A percentile compares a stretch with the other conserved stretches of the same genome.
Conservation (phyloP, 2,888 invertebrate species). For the Chorisops tibialis region DNA sequence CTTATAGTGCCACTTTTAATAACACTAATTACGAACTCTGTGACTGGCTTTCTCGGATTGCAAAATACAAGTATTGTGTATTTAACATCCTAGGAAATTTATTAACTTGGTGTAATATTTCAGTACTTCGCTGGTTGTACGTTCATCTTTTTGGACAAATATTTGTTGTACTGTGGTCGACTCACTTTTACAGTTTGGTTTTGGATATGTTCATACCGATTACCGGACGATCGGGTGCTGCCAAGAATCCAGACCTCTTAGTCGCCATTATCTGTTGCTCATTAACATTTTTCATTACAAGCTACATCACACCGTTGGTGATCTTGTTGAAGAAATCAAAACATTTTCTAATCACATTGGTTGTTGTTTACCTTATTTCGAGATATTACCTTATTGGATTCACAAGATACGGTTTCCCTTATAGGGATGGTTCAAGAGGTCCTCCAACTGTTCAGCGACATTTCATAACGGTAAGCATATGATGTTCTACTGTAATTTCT, state of each 20-base stretch:
- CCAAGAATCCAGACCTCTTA: conserved; percentile 53
- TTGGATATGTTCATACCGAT: conserved; percentile 50
- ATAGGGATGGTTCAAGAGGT: conserved; percentile 49
- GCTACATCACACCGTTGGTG: conserved; percentile 46
- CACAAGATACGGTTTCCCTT: conserved; percentile 56
- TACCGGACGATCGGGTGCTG: conserved; percentile 52
- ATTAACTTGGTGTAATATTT: neutral
- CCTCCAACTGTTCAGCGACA: conserved; percentile 53
- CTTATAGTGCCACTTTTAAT: conserved; percentile 40
- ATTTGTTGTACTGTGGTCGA: conserved; percentile 41
- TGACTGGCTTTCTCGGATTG: conserved; percentile 38
- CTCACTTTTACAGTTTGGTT: conserved; percentile 41
- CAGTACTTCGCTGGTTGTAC: conserved; percentile 43
- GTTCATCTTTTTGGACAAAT: conserved; percentile 42
- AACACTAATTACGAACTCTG: conserved; percentile 38
- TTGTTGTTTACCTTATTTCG: conserved; percentile 40
- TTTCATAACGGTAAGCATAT: conserved; percentile 52
- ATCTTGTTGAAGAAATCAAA: conserved; percentile 41
- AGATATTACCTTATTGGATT: conserved; percentile 43
- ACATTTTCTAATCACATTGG: conserved; percentile 39
- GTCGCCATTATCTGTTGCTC: conserved; percentile 49
- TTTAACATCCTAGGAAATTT: neutral
- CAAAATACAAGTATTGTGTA: conserved; percentile 41
- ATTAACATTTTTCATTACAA: conserved; percentile 48
- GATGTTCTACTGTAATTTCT: neutral